Evolutionary conservation across 2,888 invertebrate species (phyloP).

Genomic region (Hirtodrosophila trivittata): DNA sequence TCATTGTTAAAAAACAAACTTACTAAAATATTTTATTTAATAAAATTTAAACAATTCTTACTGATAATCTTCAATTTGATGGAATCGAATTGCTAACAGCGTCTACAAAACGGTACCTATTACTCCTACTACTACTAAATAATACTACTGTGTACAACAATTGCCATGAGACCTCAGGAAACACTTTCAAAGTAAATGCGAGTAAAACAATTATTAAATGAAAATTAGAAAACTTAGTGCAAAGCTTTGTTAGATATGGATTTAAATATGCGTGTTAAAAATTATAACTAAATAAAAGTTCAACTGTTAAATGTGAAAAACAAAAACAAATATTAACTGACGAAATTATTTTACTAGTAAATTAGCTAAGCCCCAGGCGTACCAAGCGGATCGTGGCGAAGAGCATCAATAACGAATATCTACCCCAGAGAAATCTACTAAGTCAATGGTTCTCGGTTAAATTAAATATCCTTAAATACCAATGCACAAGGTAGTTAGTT

Average conservation of each 20-base stretch:
- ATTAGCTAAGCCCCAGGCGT: too few relatives aligned
- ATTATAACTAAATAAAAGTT: conserved; percentile 58
- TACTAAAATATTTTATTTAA: conserved; percentile 70
- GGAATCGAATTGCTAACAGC: conserved; percentile 47
- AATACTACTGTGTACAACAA: too few relatives aligned
- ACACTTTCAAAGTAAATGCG: conserved; percentile 62
- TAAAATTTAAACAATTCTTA: conserved; percentile 65
- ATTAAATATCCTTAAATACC: too few relatives aligned
- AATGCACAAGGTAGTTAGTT: too few relatives aligned
- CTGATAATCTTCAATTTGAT: conserved; percentile 50
- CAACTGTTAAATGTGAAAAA: conserved; percentile 66
- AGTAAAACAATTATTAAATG: conserved; percentile 11
- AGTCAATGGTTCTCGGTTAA: too few relatives aligned
- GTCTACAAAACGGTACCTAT: conserved; percentile 58
- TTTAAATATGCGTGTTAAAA: conserved; percentile 54
- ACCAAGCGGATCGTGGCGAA: too few relatives aligned
- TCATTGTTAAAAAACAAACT: conserved; percentile 65
- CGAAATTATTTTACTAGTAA: conserved; percentile 43
- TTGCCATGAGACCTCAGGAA: conserved; percentile 62
- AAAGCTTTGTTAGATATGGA: conserved; percentile 59
- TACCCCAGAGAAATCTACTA: too few relatives aligned
- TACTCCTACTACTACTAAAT: not conserved
- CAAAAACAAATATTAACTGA: conserved; percentile 14
- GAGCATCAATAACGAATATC: too few relatives aligned
- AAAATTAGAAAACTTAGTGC: conserved; percentile 38